phyloP scores from a whole-genome alignment of 2,888 invertebrate genomes.

The Bombylius discolor region DNA sequence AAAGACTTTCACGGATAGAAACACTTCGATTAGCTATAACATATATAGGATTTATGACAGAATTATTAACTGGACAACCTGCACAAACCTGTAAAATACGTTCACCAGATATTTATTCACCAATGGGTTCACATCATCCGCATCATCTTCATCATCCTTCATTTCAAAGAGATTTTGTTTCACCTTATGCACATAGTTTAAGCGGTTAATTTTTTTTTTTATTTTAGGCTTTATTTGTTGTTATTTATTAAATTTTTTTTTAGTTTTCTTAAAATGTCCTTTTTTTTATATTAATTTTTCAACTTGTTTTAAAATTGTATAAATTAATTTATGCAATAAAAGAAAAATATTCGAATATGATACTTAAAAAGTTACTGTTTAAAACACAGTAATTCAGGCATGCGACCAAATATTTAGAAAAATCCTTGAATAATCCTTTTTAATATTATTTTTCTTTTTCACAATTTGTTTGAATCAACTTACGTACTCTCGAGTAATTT shows the following conservation, averaged over 20 bases:
- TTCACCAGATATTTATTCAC: slow-evolving; percentile 27
- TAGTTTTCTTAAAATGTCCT: neutral
- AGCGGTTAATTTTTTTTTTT: slow-evolving; percentile 15
- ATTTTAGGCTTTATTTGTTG: slow-evolving; percentile 16
- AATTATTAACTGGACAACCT: slow-evolving; percentile 60
- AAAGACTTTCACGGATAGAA: slow-evolving; percentile 87
- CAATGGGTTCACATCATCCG: slow-evolving; percentile 31
- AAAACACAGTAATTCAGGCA: no score
- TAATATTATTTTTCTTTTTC: no score
- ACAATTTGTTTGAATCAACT: no score
- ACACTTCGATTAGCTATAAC: slow-evolving; percentile 88
- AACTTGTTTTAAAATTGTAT: no score
- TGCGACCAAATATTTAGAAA: no score
- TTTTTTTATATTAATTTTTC: no score
- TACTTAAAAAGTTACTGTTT: no score
- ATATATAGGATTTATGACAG: slow-evolving; percentile 94
- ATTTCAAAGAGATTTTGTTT: slow-evolving; percentile 34
- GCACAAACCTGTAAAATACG: slow-evolving; percentile 31
- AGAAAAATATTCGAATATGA: no score
- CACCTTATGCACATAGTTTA: slow-evolving; percentile 33
- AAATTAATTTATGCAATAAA: no score
- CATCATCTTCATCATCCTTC: slow-evolving; percentile 34
- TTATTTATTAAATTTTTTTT: slow-evolving; percentile 15
- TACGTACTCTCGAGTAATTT: no score
- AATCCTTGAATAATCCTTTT: no score